Evolutionary conservation across 2,888 invertebrate genomes (phyloP), one percentile per base, ranked within the genome.

Genomic region (Cephalotes varians): DNA sequence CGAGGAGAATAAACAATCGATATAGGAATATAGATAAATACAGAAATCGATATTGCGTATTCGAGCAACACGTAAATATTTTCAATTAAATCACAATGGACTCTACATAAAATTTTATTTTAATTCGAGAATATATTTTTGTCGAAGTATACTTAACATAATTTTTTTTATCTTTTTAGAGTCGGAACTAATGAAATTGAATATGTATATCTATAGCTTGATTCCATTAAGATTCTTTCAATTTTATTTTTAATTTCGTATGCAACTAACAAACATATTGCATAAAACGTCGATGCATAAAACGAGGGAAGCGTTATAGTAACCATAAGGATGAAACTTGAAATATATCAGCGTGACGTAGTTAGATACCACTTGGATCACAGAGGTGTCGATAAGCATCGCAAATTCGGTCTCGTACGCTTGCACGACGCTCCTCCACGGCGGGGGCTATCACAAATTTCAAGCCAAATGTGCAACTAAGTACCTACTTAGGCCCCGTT

Each of bases 401-500:
- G 85, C 77, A 54, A 80, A 60, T 62, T 69, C 37, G 37, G 51
- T 44, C 76, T 76, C 64, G 37, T 65, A 44, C 51, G 65, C 15
- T 47, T 40, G 73, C 49, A 28, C 60, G 51, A 40, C 25, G 40
- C 44, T 72, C 51, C 73, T 28, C 49, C 34, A 62, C 71, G 58
- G 31, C 28, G 56, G 64, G 72, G 80, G 58, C 44, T 82, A 85
- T 69, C 87, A 82, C 76, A 64, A 86, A 91, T 93, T 92, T 91
- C 83, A 89, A 93, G 91, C 94, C 94, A 94, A 94, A 94, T 94
- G 94, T 94, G 93, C 94, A 94, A 93, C 94, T 94, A 94, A 94
- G 94, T 93, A 94, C 88, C 92, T 94, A 93, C 93, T 94, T 94
- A 94, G 89, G 90, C 37, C 90, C 91, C 92, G 88, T 92, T 93